Evolutionary conservation across 2,888 invertebrate species (phyloP).

Genomic region (Leucania comma): DNA sequence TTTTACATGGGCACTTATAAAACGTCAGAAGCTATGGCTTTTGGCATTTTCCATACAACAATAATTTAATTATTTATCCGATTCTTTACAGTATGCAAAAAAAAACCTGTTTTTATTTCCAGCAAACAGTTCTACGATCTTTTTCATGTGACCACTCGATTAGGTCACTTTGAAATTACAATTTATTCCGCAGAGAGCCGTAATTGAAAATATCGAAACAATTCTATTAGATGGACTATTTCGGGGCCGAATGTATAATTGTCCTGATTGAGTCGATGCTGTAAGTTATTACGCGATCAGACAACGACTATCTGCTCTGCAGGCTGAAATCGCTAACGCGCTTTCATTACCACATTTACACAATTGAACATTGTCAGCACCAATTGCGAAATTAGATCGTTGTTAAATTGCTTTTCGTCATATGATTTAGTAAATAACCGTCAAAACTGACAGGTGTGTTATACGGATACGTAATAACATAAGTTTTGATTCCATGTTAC

Average conservation of each 20-base stretch:
- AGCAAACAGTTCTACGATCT: not conserved
- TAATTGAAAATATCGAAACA: conserved; percentile 57
- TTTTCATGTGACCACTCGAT: not conserved
- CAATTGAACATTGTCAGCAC: conserved; percentile 85
- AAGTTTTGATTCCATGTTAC: conserved; percentile 61
- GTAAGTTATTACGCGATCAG: conserved; percentile 69
- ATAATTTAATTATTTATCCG: not conserved
- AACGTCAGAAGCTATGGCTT: too few species aligned
- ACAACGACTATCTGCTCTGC: conserved; percentile 67
- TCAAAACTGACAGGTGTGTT: conserved; percentile 76
- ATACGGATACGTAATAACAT: conserved; percentile 63
- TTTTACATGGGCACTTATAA: too few species aligned
- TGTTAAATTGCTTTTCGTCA: conserved; percentile 87
- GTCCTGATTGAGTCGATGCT: conserved; percentile 63
- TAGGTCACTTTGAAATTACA: conserved; percentile 23
- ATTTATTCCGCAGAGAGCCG: conserved; percentile 30
- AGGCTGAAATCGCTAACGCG: conserved; percentile 73
- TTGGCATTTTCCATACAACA: not conserved
- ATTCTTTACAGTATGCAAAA: not conserved
- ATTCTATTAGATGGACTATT: conserved; percentile 43
- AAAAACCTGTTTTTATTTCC: not conserved
- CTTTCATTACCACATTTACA: conserved; percentile 84
- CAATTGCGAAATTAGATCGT: conserved; percentile 85
- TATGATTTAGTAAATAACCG: conserved; percentile 79
- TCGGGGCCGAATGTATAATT: conserved; percentile 55